Evolutionary conservation across 2,888 invertebrate species (phyloP), one percentile per base, ranked within the genome.

Genomic region (Ethmia dodecea): DNA sequence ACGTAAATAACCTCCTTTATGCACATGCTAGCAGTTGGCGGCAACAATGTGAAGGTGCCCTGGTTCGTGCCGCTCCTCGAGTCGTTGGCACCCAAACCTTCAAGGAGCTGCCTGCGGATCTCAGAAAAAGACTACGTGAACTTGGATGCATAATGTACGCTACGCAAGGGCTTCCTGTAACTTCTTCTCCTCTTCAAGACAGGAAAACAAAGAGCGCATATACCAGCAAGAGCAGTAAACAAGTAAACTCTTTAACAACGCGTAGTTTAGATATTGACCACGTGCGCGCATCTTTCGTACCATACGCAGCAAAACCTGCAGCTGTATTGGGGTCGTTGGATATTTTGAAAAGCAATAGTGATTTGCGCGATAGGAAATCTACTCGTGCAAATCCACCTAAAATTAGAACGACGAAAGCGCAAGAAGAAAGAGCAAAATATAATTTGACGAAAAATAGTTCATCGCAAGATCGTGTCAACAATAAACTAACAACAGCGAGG

Each of bases 401-500:
- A 43, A 72, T 84, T 2, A 55, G 79, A 30, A 80, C 75, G 14
- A 84, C 84, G 0, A 80, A 73, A 43, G 83, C 84, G 1, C 84
- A 84, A 37, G 77, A 81, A 29, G 69, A 83, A 38, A 62, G 84
- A 1, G 77, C 81, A 0, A 77, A 71, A 42, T 83, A 57, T 34
- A 84, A 84, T 44, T 60, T 71, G 43, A 59, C 45, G 3, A 79
- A 78, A 45, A 68, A 62, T 3, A 58, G 55, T 2, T 54, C 56
- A 29, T 60, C 68, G 3, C 66, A 61, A 34, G 71, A 67, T 12
- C 52, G 56, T 2, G 22, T 52, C 1, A 49, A 48, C 20, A 46
- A 33, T 10, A 59, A 50, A 40, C 15, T 47, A 2, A 28, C 35
- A n/a, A 33, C 38, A 3, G 15, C 35, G 5, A 29, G 42, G 2